Percentiles rank a stretch among this genome's conserved stretches.
phyloP scores from a whole-genome alignment of 2,113 vertebrate genomes.

The Rhipidura dahli region DNA sequence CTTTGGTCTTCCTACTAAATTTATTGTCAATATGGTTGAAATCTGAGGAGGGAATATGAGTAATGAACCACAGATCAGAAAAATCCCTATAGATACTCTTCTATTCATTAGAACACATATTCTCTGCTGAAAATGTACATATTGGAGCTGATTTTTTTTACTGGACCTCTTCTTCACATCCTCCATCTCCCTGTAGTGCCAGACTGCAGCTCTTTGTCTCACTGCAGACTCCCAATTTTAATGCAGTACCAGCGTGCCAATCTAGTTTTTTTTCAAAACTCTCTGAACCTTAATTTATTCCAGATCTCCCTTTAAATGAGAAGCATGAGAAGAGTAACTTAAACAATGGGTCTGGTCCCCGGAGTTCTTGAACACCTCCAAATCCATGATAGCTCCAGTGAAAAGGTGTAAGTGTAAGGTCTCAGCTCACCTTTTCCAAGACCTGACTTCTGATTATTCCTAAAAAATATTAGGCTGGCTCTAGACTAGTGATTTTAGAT shows the following conservation, averaged over 20 bases:
- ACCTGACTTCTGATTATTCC: neutral
- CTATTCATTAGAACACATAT: constrained; percentile 50
- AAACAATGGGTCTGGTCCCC: neutral
- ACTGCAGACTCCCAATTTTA: neutral
- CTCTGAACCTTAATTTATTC: constrained; percentile 31
- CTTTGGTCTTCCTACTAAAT: neutral
- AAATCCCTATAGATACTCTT: constrained; percentile 50
- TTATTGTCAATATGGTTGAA: constrained; percentile 55
- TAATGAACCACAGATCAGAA: constrained; percentile 60
- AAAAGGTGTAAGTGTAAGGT: neutral
- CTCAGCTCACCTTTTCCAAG: neutral
- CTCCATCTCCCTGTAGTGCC: constrained; percentile 9
- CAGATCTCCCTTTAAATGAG: constrained; percentile 23
- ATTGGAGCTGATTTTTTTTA: constrained; percentile 25
- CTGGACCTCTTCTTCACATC: constrained; percentile 11
- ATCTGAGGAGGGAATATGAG: constrained; percentile 53
- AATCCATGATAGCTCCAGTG: neutral
- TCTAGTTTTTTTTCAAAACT: neutral
- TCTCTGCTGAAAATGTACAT: constrained; percentile 42
- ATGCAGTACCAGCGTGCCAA: neutral
- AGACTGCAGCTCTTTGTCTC: constrained; percentile 23
- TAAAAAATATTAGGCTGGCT: neutral
- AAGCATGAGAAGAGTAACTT: neutral
- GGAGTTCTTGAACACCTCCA: neutral
- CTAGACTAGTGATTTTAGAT: neutral